A percentile compares a stretch with the other conserved stretches of the same genome.
Conservation (phyloP, 2,888 invertebrate species). For the Agrotis ipsilon region DNA sequence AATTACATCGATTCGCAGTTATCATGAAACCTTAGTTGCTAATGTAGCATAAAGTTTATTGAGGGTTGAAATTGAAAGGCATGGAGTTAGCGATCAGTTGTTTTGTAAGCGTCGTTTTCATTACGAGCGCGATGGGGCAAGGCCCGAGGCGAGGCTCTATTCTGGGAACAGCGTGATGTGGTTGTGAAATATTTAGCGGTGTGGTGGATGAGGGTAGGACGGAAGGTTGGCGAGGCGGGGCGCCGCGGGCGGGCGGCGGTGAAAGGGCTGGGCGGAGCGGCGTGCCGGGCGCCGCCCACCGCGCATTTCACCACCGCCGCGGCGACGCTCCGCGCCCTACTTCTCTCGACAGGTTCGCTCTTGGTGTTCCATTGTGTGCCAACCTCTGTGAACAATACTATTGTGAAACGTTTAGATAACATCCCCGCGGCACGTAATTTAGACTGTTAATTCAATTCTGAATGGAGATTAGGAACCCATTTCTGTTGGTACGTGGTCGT, state of each 20-base stretch:
- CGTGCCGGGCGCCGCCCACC: conserved; percentile 88
- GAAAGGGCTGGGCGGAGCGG: conserved; percentile 89
- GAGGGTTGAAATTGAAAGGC: conserved; percentile 62
- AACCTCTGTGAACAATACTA: conserved; percentile 85
- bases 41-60: conserved; percentile 42
- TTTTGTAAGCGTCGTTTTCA: conserved; percentile 80
- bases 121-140: conserved; percentile 82
- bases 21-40: conserved; percentile 45
- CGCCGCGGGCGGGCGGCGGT: conserved; percentile 87
- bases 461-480: conserved; percentile 68
- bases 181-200: conserved; percentile 81
- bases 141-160: conserved; percentile 82
- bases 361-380: conserved; percentile 88
- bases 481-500: conserved; percentile 52
- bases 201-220: conserved; percentile 83
- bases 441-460: conserved; percentile 77
- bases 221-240: conserved; percentile 77
- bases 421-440: conserved; percentile 81
- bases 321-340: conserved; percentile 85
- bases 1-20: conserved; percentile 51
- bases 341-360: conserved; percentile 86
- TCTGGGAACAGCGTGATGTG: conserved; percentile 77
- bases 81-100: conserved; percentile 62
- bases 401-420: conserved; percentile 88
- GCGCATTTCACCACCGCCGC: conserved; percentile 86